phyloP scores from a whole-genome alignment of 1,140 invertebrate genomes.

The Caerostris darwini region DNA sequence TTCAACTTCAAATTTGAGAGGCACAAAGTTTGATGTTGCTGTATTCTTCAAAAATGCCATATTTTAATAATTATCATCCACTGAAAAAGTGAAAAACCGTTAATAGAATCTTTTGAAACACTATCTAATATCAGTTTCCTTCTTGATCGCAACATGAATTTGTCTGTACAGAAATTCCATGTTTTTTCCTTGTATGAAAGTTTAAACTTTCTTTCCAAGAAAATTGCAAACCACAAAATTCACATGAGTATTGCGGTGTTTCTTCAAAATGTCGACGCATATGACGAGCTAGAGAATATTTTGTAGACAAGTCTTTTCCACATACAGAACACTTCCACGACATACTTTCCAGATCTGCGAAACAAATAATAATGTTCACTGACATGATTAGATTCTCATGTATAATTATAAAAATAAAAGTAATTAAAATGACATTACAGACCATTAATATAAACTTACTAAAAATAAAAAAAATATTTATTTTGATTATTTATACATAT shows the following conservation, averaged over 20 bases:
- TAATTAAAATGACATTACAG: too few species aligned
- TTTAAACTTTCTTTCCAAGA: constrained; percentile 74
- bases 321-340: constrained; percentile 69
- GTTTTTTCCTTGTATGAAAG: constrained; percentile 70
- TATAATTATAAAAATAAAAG: too few species aligned
- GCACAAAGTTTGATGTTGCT: too few species aligned
- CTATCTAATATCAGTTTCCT: background rate
- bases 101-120: background rate
- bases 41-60: too few species aligned
- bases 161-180: constrained; percentile 7
- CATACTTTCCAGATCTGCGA: constrained; percentile 44
- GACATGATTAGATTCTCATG: too few species aligned
- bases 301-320: constrained; percentile 69
- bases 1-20: too few species aligned
- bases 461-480: too few species aligned
- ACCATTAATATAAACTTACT: too few species aligned
- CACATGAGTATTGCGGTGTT: constrained; percentile 61
- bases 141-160: background rate
- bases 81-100: background rate
- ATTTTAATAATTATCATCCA: too few species aligned
- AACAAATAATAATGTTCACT: background rate
- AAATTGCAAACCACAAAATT: constrained; percentile 73
- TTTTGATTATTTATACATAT: too few species aligned
- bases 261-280: constrained; percentile 69
- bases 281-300: constrained; percentile 68